Conservation (phyloP, 2,888 invertebrate genomes). For the Busseola fusca region DNA sequence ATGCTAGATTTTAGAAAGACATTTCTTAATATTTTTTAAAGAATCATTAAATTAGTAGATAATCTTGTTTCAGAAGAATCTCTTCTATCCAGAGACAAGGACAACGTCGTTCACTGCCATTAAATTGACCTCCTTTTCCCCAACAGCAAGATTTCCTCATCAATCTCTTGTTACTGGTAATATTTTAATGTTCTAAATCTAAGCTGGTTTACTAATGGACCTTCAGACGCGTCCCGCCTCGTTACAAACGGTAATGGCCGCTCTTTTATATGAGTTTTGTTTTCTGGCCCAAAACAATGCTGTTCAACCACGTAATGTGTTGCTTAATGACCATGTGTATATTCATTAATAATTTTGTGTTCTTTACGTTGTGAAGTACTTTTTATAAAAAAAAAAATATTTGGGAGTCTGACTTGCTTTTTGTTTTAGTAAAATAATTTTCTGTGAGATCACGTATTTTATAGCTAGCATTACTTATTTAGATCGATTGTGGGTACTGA, state of each 20-base stretch:
- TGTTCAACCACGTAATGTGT: slow-evolving; percentile 68
- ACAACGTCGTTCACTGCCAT: not conserved
- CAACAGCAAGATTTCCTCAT: slow-evolving; percentile 38
- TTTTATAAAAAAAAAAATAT: not conserved
- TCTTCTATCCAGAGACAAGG: not conserved
- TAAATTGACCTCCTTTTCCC: slow-evolving; percentile 23
- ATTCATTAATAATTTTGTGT: slow-evolving; percentile 52
- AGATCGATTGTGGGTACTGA: not conserved
- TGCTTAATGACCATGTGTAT: slow-evolving; percentile 72
- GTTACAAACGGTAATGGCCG: slow-evolving; percentile 73
- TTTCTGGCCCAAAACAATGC: slow-evolving; percentile 62
- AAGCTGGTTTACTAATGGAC: slow-evolving; percentile 67
- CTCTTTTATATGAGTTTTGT: slow-evolving; percentile 76
- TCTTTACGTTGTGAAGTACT: slow-evolving; percentile 15
- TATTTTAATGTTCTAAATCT: slow-evolving; percentile 65
- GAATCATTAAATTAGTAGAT: not conserved
- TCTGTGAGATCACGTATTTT: not conserved
- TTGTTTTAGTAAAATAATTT: not conserved
- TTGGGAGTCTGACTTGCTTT: not conserved
- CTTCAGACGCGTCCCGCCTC: slow-evolving; percentile 64
- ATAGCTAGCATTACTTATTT: not conserved
- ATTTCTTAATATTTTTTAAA: not conserved
- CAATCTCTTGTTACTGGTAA: slow-evolving; percentile 46
- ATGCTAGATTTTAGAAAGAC: not conserved
- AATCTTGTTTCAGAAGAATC: not conserved